A percentile compares a stretch with the other conserved stretches of the same genome.
Conservation (phyloP, 2,888 invertebrate genomes). For the Drosophila emarginata region DNA sequence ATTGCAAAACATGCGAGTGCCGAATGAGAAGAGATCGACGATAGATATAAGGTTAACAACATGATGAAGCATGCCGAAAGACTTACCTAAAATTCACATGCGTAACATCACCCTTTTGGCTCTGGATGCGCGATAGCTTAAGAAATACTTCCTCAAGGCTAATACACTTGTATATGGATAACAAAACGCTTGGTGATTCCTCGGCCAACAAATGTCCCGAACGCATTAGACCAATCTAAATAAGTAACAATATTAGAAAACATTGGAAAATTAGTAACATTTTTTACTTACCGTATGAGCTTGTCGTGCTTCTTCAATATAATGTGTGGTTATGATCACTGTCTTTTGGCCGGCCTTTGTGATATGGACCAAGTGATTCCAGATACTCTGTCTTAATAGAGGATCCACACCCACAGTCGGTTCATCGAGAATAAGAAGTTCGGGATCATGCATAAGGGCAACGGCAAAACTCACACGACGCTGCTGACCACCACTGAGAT, state of each 20-base stretch:
- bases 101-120: conserved; percentile 84
- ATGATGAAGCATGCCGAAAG: conserved; percentile 35
- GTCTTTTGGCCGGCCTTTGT: conserved; percentile 95
- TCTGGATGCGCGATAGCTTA: conserved; percentile 92
- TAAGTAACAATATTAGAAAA: not conserved
- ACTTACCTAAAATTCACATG: conserved; percentile 82
- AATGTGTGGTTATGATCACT: conserved; percentile 96
- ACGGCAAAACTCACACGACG: conserved; percentile 95
- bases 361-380: conserved; percentile 95
- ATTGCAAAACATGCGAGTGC: conserved; percentile 70
- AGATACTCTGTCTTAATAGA: conserved; percentile 93
- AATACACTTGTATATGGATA: conserved; percentile 92
- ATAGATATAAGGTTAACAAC: conserved; percentile 34
- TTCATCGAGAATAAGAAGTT: conserved; percentile 94
- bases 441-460: conserved; percentile 95
- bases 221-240: conserved; percentile 96
- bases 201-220: conserved; percentile 95
- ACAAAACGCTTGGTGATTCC: conserved; percentile 92
- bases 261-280: no score
- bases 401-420: conserved; percentile 97
- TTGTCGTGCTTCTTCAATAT: conserved; percentile 96
- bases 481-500: conserved; percentile 95
- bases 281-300: conserved; percentile 89
- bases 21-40: conserved; percentile 30
- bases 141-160: conserved; percentile 96